Base-by-base conservation (phyloP, 2,113 vertebrate species). In the Malurus elegans region DNA sequence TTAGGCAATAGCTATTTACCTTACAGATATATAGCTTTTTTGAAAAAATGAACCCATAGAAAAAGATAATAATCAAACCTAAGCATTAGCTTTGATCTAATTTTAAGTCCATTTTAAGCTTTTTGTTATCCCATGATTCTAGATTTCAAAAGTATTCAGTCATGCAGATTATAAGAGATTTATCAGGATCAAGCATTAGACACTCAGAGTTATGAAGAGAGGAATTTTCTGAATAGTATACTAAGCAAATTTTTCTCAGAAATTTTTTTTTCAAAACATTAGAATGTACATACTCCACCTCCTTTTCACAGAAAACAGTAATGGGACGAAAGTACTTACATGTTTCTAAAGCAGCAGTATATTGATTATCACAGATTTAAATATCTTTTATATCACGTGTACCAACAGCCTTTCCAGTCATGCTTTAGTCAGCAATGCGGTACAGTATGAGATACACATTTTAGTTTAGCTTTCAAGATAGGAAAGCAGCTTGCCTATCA, bases 371-470 rank as follows among this genome's bases (percentile, higher is more conserved):
- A 57, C 13, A 64, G 40, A 75, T 18, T 44, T 51, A 86, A 18
- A 3, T 61, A 42, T 78, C 19, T 70, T 86, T 62, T 76, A 74
- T 4, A 18, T 58, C 44, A 74, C 60, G 64, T 67, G 70, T 96
- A 81, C 65, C 48, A 91, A 86, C 26, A 96, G 93, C 93, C 56
- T 74, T 79, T 73, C 42, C 88, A 93, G 67, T 94, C 94, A 96
- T 91, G 88, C 87, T 96, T 97, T 75, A 88, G 62, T 92, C 84
- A 92, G 95, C 91, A 95, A 74, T 42, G 88, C 18, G 83, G 45
- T 86, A 82, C 40, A 61, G 8, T 86, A 87, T 61, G 58, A 89
- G n/a, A 72, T 44, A 86, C 5, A 56, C 36, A 57, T 74, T 93
- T 93, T 75, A 81, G n/a, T 95, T 95, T 40, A 92, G 83, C 69